Evolutionary conservation across 2,888 invertebrate genomes (phyloP).

Genomic region (Nephrotoma appendiculata): DNA sequence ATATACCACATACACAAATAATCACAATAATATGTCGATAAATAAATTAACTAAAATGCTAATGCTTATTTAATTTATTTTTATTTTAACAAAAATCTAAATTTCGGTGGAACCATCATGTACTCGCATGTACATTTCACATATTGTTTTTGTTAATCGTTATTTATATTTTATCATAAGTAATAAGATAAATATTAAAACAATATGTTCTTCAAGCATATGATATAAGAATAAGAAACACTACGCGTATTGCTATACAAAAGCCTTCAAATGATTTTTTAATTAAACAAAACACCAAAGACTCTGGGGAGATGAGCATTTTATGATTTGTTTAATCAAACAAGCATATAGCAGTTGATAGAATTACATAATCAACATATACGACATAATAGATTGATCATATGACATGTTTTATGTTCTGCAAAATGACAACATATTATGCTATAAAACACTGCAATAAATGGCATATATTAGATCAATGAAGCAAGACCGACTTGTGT

Average conservation of each 20-base stretch:
- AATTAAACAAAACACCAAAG: background rate
- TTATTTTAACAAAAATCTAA: background rate
- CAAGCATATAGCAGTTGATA: background rate
- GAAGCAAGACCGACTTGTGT: background rate
- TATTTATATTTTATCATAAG: background rate
- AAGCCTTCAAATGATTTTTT: background rate
- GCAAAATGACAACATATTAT: background rate
- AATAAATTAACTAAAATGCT: background rate
- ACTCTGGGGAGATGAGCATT: background rate
- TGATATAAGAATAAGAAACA: background rate
- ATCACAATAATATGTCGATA: background rate
- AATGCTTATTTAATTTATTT: background rate
- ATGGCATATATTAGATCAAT: background rate
- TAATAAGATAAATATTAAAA: background rate
- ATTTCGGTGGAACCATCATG: background rate
- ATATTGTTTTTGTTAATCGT: background rate
- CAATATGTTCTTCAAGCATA: background rate
- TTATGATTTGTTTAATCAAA: background rate
- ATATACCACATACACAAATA: background rate
- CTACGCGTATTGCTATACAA: background rate
- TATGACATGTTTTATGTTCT: background rate
- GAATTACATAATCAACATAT: background rate
- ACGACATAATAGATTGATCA: background rate
- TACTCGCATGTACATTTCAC: background rate
- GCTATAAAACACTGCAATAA: background rate